phyloP scores from a whole-genome alignment of 2,797 vertebrate genomes.

The Micropoecilia bifurca region DNA sequence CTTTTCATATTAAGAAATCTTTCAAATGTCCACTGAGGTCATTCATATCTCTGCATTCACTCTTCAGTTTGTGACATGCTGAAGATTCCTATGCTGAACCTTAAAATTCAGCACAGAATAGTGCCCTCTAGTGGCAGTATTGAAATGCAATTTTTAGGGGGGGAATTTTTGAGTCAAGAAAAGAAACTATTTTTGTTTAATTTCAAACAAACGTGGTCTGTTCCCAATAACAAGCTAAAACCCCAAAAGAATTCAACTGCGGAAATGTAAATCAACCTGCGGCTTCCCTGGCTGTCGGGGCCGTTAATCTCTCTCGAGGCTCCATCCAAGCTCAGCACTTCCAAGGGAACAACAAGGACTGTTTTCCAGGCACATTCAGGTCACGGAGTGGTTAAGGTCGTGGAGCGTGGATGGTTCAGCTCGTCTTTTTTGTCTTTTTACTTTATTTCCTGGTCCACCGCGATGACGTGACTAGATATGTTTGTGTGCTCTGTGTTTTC shows the following conservation, averaged over 20 bases:
- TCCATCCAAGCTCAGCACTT: slow-evolving; percentile 1
- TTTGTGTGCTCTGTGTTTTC: slow-evolving; percentile 37
- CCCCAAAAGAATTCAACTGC: slow-evolving; percentile 5
- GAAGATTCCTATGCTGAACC: not conserved
- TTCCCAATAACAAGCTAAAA: not conserved
- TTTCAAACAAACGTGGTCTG: slow-evolving; percentile 8
- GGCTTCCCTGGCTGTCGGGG: not conserved
- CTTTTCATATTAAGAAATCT: no score
- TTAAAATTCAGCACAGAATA: not conserved
- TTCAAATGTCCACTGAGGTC: not conserved
- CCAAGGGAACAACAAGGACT: not conserved
- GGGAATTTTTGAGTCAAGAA: not conserved
- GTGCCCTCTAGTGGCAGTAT: slow-evolving; percentile 28
- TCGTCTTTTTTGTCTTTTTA: not conserved
- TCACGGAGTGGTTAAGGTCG: slow-evolving; percentile 31
- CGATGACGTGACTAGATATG: not conserved
- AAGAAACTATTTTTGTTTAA: not conserved
- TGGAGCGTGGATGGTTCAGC: not conserved
- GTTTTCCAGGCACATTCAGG: slow-evolving; percentile 10
- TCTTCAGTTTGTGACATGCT: not conserved
- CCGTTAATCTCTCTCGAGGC: slow-evolving; percentile 23
- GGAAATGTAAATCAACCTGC: slow-evolving; percentile 35
- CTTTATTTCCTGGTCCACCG: not conserved
- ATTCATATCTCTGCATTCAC: not conserved
- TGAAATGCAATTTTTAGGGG: no score